Conservation (phyloP, 2,113 vertebrate genomes). For the Gadus macrocephalus region DNA sequence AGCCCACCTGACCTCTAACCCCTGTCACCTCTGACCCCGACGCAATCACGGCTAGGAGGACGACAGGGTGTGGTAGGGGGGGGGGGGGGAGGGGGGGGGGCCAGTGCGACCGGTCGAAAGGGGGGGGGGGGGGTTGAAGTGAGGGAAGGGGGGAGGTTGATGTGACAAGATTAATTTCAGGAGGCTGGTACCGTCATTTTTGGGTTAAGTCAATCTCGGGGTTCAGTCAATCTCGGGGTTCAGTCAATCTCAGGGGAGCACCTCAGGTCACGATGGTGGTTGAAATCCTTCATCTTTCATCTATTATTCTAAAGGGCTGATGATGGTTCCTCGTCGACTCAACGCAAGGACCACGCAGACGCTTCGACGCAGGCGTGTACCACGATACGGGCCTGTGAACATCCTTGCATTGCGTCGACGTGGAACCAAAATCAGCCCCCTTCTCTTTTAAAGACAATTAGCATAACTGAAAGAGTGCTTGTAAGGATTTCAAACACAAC, state of each 20-base stretch:
- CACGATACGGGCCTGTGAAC: no score
- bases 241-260: no score
- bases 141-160: slow-evolving; percentile 18
- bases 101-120: not conserved
- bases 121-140: no score
- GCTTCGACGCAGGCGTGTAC: no score
- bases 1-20: slow-evolving; percentile 71
- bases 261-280: slow-evolving; percentile 6
- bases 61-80: slow-evolving; percentile 49
- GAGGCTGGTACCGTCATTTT: not conserved
- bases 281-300: not conserved
- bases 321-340: no score
- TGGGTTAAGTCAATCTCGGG: no score
- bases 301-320: no score
- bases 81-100: slow-evolving; percentile 22
- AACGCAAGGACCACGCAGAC: no score
- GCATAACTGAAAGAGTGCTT: not conserved
- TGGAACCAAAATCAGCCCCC: no score
- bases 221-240: no score
- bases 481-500: slow-evolving; percentile 3
- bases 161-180: slow-evolving; percentile 38
- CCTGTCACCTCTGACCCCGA: slow-evolving; percentile 65
- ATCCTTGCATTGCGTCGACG: no score
- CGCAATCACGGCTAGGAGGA: slow-evolving; percentile 68
- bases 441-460: no score